A percentile compares a stretch with the other conserved stretches of the same genome.
Evolutionary conservation across 2,888 invertebrate species (phyloP).

Genomic region (Brassicogethes aeneus): DNA sequence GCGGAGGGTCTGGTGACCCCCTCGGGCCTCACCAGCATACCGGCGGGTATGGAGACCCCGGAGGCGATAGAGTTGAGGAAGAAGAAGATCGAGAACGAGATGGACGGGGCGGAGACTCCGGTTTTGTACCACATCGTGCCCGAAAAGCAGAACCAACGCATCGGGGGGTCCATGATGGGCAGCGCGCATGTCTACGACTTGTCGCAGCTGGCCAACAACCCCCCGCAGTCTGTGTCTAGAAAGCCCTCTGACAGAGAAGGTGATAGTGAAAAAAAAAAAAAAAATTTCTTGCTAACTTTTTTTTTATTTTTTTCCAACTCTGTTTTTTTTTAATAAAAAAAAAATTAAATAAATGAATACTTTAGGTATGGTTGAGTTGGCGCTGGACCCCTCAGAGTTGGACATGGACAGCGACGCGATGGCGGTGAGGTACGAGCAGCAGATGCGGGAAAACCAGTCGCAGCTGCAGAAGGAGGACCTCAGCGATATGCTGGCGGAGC

Average conservation of each 20-base stretch:
- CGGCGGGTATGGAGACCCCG: constrained; percentile 95
- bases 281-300: too few species aligned
- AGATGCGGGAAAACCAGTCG: constrained; percentile 86
- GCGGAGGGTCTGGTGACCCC: constrained; percentile 93
- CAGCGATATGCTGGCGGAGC: constrained; percentile 97
- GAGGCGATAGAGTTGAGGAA: constrained; percentile 97
- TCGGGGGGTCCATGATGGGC: constrained; percentile 93
- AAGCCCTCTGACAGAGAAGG: constrained; percentile 33
- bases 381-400: constrained; percentile 94
- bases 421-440: constrained; percentile 92
- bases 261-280: not conserved
- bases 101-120: constrained; percentile 95
- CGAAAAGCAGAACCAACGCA: constrained; percentile 84
- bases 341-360: not conserved
- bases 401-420: constrained; percentile 95
- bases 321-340: constrained; percentile 37
- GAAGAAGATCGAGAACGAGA: constrained; percentile 90
- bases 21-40: constrained; percentile 82
- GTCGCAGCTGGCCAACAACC: constrained; percentile 48
- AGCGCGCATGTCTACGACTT: constrained; percentile 98
- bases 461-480: constrained; percentile 88
- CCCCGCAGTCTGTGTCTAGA: constrained; percentile 41
- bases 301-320: constrained; percentile 9
- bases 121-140: constrained; percentile 92
- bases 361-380: constrained; percentile 74